Conservation (phyloP, 2,113 vertebrate genomes). For the Neodontobutis hainanensis region DNA sequence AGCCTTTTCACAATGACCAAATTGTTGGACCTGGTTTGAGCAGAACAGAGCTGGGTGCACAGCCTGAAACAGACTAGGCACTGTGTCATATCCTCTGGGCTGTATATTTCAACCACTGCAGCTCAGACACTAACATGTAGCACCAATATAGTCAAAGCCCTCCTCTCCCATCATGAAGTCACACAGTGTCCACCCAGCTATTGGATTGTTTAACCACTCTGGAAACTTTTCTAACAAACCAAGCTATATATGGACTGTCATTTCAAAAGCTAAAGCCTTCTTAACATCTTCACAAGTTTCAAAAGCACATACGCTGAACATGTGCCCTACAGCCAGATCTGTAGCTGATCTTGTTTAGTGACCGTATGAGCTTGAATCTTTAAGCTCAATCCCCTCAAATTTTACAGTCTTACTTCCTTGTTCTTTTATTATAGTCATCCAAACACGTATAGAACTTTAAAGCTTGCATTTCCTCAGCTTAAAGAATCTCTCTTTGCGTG, state of each 20-base stretch:
- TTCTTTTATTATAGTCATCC: slow-evolving; percentile 4
- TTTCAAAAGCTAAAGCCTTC: neutral
- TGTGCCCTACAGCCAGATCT: neutral
- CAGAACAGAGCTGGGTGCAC: slow-evolving; percentile 48
- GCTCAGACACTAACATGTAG: slow-evolving; percentile 20
- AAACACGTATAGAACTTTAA: neutral
- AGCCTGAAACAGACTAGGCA: slow-evolving; percentile 64
- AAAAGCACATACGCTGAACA: neutral
- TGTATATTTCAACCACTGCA: slow-evolving; percentile 26
- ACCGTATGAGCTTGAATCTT: neutral
- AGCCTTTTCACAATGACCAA: slow-evolving; percentile 56
- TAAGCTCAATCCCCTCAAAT: slow-evolving; percentile 18
- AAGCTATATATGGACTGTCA: neutral
- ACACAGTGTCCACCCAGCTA: slow-evolving; percentile 1
- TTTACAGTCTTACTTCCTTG: slow-evolving; percentile 19
- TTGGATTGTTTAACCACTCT: neutral
- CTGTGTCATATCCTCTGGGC: slow-evolving; percentile 64
- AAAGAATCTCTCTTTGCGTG: slow-evolving; percentile 8
- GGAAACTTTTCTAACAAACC: neutral
- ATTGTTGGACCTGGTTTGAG: slow-evolving; percentile 58
- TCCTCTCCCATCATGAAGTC: slow-evolving; percentile 57
- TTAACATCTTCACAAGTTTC: neutral
- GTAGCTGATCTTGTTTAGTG: neutral
- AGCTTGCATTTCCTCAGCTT: slow-evolving; percentile 2
- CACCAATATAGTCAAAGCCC: slow-evolving; percentile 10